Evolutionary conservation across 2,113 vertebrate species (phyloP), one percentile per base, ranked within the genome.

Genomic region (Triplophysa dalaica): DNA sequence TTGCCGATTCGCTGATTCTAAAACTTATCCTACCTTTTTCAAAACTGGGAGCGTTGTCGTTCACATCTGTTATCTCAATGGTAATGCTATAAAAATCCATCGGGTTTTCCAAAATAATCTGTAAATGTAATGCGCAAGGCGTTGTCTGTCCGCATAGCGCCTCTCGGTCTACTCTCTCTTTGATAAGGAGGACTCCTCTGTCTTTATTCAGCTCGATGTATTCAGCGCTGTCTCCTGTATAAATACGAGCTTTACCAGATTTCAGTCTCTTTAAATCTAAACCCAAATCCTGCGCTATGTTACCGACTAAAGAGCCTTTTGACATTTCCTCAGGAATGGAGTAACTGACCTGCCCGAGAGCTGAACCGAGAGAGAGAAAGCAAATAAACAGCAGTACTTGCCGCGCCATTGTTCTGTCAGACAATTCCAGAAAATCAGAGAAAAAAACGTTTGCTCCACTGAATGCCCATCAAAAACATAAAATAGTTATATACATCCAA

Each of bases 101-200:
- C 3, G 93, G 92, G 21, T 91, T 92, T 86, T 92, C 90, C 58
- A 92, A 82, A n/a, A 93, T 87, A 14, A 80, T 78, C 75, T 93
- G 33, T 38, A 38, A 38, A 38, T 38, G 33, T 38, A 38, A 1
- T 38, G 33, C 33, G 1, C 33, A 38, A 38, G 33, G 33, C 33
- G 33, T 38, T 38, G 33, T 38, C 33, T 38, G 33, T 38, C 33
- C 33, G 33, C 33, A 38, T 8, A 16, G 82, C 83, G 7, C 91
- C 79, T 93, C 93, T 52, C 90, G 73, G 77, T 93, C 93, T 85
- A 93, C 90, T 29, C 89, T 90, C 75, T 88, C 87, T 73, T 86
- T 84, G 12, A 93, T 89, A 50, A 86, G 62, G 78, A 93, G 88
- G 16, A 90, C 86, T 19, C 92, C 92, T 63, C 82, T 93, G 10